Base-by-base conservation (phyloP, 2,888 invertebrate genomes). In the Orgyia antiqua region DNA sequence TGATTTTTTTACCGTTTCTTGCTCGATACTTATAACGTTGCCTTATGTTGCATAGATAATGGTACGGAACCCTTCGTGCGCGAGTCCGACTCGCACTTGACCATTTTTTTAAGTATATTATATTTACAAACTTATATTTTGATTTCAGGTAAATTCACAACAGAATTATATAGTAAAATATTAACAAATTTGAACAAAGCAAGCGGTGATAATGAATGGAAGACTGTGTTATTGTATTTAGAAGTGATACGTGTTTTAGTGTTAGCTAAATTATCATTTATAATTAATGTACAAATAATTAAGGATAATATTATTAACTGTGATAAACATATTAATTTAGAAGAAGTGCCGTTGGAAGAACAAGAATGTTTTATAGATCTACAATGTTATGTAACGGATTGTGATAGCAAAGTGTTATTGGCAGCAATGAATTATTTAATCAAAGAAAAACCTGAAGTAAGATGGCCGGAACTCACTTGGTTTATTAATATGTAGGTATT, bases 401-500 rank as follows among this genome's bases (percentile, higher is more conserved):
- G 84, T 4, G 79, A 88, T 27, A 82, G 88, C 11, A 87, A 91
- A 46, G 86, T 87, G 29, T 69, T 89, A 49, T 71, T 92, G 24
- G 84, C 87, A 29, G 87, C 89, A 27, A 92, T 92, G 79, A 90
- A 91, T 69, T 82, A 82, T 51, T 80, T 88, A 46, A 65, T 89
- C 33, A 79, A 78, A 44, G 86, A 89, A 51, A 88, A 91, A 40
- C 84, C 88, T 4, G 87, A 89, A 44, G 88, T 89, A 40, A 88
- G 89, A 48, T 95, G 94, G 94, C 67, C 88, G 7, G 91, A 92
- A 62, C 77, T 93, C 40, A 89, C 89, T 34, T 94, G 94, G 92
- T 82, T 91, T 56, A 77, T 88, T 58, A 87, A 87, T 63, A 77
- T 89, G 92, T 92, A 68, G 88, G 89, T 87, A 40, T 29, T 19